These are phyloP conservation scores for Paguma larvata DNA, from an alignment of 2,797 vertebrate genomes.

Conservation along the genomic window DNA sequence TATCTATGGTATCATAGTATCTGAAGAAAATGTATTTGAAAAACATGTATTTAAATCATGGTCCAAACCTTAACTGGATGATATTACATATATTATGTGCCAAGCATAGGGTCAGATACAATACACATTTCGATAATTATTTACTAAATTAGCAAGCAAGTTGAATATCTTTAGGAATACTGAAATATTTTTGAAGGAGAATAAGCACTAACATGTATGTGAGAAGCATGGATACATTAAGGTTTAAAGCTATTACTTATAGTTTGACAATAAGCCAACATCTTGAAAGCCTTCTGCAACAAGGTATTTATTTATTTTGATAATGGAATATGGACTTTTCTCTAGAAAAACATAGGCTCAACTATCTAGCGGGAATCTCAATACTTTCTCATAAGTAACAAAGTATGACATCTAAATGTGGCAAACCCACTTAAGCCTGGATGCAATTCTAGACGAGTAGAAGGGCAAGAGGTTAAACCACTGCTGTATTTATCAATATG, in stretches of 20 bases:
- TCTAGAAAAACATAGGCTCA: slow-evolving; percentile 67
- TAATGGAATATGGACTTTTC: slow-evolving; percentile 61
- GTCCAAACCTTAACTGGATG: background rate
- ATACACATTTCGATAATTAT: background rate
- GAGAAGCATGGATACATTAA: background rate
- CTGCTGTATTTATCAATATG: slow-evolving; percentile 79
- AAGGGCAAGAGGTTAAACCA: slow-evolving; percentile 80
- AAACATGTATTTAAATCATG: slow-evolving; percentile 3
- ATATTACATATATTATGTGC: background rate
- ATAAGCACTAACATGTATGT: background rate
- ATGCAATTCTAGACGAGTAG: slow-evolving; percentile 75
- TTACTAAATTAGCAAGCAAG: slow-evolving; percentile 13
- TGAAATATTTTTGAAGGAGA: slow-evolving; percentile 17
- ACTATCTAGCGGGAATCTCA: slow-evolving; percentile 57
- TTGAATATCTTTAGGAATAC: background rate
- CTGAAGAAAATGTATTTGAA: slow-evolving; percentile 41
- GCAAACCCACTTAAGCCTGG: slow-evolving; percentile 68
- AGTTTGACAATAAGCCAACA: slow-evolving; percentile 51
- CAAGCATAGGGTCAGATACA: background rate
- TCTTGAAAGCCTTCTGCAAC: slow-evolving; percentile 54
- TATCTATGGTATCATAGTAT: slow-evolving; percentile 18
- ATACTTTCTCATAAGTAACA: slow-evolving; percentile 70
- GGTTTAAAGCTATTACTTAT: slow-evolving; percentile 35
- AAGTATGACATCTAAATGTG: slow-evolving; percentile 59
- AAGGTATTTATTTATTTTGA: slow-evolving; percentile 65